Percentiles rank a stretch among this genome's conserved stretches.
phyloP scores from a whole-genome alignment of 2,797 vertebrate genomes.

The Chromis chromis region DNA sequence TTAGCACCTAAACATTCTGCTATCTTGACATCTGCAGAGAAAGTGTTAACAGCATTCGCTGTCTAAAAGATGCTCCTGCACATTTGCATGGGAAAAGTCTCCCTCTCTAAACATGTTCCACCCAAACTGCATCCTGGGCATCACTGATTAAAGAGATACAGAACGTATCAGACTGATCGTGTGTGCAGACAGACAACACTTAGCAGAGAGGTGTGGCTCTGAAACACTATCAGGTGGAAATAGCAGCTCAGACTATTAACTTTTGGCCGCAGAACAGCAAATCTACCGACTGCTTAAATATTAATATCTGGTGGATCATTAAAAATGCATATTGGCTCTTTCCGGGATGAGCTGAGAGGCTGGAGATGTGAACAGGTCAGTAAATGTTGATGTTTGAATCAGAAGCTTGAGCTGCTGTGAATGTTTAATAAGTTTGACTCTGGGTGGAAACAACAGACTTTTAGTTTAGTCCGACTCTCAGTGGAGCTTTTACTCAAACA shows the following conservation, averaged over 20 bases:
- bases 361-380: conserved; percentile 11
- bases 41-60: too few relatives aligned
- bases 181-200: too few relatives aligned
- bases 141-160: too few relatives aligned
- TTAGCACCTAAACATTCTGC: too few relatives aligned
- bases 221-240: conserved; percentile 26
- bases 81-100: too few relatives aligned
- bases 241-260: conserved; percentile 42
- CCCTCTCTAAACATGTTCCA: too few relatives aligned
- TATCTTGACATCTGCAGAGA: too few relatives aligned
- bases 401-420: conserved; percentile 22
- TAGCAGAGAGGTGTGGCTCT: too few relatives aligned
- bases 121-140: too few relatives aligned
- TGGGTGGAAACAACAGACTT: conserved; percentile 14
- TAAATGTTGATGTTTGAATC: conserved; percentile 37
- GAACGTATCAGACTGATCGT: too few relatives aligned
- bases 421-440: conserved; percentile 17
- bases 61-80: too few relatives aligned
- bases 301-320: conserved; percentile 62
- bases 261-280: conserved; percentile 35
- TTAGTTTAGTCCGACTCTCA: conserved; percentile 21
- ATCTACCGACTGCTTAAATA: conserved; percentile 64
- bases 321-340: conserved; percentile 59
- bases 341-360: conserved; percentile 23
- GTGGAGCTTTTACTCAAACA: conserved; percentile 41